Evolutionary conservation across 2,113 vertebrate genomes (phyloP).

Genomic region (Athene cunicularia): DNA sequence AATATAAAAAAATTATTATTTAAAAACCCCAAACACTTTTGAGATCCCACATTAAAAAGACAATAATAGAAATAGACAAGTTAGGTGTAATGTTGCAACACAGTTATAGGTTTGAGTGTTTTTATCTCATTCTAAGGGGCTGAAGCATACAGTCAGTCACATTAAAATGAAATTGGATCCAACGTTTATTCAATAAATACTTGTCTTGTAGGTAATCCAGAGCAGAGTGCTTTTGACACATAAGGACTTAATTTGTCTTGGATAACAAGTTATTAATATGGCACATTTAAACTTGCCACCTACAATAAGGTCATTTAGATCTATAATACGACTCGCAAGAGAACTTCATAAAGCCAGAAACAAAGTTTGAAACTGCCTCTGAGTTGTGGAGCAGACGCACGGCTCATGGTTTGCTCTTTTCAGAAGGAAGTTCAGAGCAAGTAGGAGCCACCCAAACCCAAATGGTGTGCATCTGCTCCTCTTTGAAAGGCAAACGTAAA

Average conservation of each 20-base stretch:
- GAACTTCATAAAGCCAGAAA: constrained; percentile 44
- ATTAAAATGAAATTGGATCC: constrained; percentile 85
- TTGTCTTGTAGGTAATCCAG: constrained; percentile 84
- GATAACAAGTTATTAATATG: constrained; percentile 84
- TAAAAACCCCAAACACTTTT: constrained; percentile 9
- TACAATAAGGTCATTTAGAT: constrained; percentile 75
- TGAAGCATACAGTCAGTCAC: constrained; percentile 78
- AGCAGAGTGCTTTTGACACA: constrained; percentile 79
- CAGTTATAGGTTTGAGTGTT: constrained; percentile 68
- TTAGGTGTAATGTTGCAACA: constrained; percentile 73
- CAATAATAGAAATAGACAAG: constrained; percentile 80
- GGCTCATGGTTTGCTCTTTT: background rate
- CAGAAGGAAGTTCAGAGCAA: constrained; percentile 8
- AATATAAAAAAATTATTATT: background rate
- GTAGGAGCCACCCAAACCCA: constrained; percentile 16
- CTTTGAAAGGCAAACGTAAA: constrained; percentile 45
- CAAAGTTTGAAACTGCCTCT: constrained; percentile 14
- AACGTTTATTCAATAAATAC: constrained; percentile 86
- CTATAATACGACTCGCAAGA: constrained; percentile 49
- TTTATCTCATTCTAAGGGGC: constrained; percentile 75
- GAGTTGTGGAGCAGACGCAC: background rate
- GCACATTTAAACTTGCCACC: constrained; percentile 80
- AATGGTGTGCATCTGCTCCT: background rate
- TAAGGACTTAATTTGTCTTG: constrained; percentile 84
- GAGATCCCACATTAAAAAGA: constrained; percentile 64